phyloP scores from a whole-genome alignment of 2,888 invertebrate genomes.

The Drosophila pegasa region DNA sequence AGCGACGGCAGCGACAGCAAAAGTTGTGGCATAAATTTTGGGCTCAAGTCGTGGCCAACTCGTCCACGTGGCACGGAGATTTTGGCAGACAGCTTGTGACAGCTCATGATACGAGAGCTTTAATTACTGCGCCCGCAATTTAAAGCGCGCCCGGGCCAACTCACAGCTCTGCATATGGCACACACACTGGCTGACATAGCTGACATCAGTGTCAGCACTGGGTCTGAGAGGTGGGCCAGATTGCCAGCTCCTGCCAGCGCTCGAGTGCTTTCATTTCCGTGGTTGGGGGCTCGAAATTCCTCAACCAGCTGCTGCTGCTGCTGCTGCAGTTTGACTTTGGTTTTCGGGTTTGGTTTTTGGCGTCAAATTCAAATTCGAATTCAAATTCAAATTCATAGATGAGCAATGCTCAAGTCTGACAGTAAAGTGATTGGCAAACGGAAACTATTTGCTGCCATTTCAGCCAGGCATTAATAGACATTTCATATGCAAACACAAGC shows the following conservation, averaged over 20 bases:
- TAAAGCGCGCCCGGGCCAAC: conserved; percentile 36
- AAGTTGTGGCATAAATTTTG: conserved; percentile 65
- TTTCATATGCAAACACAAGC: conserved; percentile 70
- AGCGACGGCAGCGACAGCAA: conserved; percentile 35
- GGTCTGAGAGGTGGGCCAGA: not conserved
- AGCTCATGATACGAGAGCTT: conserved; percentile 54
- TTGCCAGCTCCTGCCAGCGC: conserved; percentile 1
- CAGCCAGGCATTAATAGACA: conserved; percentile 71
- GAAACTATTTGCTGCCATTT: conserved; percentile 80
- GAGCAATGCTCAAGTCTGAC: conserved; percentile 44
- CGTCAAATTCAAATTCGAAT: conserved; percentile 59
- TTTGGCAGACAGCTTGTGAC: conserved; percentile 54
- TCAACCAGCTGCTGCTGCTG: conserved; percentile 26
- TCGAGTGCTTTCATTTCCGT: conserved; percentile 73
- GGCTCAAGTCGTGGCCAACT: conserved; percentile 35
- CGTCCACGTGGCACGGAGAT: conserved; percentile 65
- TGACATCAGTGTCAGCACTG: conserved; percentile 6
- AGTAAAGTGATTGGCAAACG: conserved; percentile 67
- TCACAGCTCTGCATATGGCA: conserved; percentile 49
- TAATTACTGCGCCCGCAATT: conserved; percentile 58
- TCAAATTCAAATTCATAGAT: conserved; percentile 59
- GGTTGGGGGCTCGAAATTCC: conserved; percentile 59
- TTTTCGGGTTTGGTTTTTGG: conserved; percentile 24
- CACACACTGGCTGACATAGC: conserved; percentile 47
- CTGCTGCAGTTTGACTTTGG: conserved; percentile 28